phyloP scores from a whole-genome alignment of 2,888 invertebrate genomes.

The Melanargia galathea region DNA sequence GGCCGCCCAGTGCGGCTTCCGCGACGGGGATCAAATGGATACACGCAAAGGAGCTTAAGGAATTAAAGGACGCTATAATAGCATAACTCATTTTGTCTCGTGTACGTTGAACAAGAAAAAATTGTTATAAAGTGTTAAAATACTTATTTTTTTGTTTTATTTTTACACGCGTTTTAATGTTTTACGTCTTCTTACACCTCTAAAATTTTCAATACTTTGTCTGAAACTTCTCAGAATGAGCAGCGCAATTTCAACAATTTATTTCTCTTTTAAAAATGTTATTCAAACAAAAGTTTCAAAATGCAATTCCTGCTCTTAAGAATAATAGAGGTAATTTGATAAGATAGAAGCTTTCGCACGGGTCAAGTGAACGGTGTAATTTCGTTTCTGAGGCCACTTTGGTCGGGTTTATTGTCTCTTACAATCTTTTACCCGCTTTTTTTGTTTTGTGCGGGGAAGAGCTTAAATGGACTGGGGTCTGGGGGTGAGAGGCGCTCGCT shows the following conservation, averaged over 20 bases:
- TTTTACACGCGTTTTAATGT: slow-evolving; percentile 42
- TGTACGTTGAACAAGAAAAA: background rate
- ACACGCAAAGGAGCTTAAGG: slow-evolving; percentile 65
- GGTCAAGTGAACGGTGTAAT: slow-evolving; percentile 47
- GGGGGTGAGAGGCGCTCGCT: slow-evolving; percentile 6
- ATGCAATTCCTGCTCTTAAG: background rate
- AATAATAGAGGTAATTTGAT: slow-evolving; percentile 42
- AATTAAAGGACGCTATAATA: slow-evolving; percentile 46
- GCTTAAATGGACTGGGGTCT: slow-evolving; percentile 52
- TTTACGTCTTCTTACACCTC: no score
- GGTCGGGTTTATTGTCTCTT: slow-evolving; percentile 41
- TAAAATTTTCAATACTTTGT: no score
- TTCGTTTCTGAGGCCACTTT: slow-evolving; percentile 39
- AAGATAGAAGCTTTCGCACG: slow-evolving; percentile 45
- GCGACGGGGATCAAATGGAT: slow-evolving; percentile 76
- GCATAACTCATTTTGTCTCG: slow-evolving; percentile 41
- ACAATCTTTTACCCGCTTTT: slow-evolving; percentile 37
- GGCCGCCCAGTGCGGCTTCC: slow-evolving; percentile 69
- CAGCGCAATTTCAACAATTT: no score
- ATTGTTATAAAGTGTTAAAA: background rate
- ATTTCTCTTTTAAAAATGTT: background rate
- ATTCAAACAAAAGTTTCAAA: background rate
- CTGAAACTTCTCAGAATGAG: no score
- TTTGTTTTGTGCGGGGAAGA: slow-evolving; percentile 38
- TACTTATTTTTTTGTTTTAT: slow-evolving; percentile 10